Conservation (phyloP, 2,113 vertebrate species). For the Callochromis pleurospilus region DNA sequence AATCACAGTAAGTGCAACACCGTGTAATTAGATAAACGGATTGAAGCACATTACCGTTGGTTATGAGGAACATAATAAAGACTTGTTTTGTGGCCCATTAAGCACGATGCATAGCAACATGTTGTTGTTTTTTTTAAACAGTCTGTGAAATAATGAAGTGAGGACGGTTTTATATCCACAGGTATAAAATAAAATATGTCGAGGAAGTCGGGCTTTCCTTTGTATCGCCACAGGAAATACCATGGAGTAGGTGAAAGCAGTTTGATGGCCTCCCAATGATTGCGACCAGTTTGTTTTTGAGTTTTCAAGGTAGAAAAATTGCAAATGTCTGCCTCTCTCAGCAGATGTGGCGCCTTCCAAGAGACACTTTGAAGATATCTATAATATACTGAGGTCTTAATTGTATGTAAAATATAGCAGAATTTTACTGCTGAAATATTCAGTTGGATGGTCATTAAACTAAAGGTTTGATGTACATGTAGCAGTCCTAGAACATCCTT, state of each 20-base stretch:
- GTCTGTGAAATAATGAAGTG: neutral
- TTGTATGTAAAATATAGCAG: neutral
- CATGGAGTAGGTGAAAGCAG: neutral
- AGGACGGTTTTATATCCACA: neutral
- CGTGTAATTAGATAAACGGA: neutral
- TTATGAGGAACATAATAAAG: neutral
- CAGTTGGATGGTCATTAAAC: neutral
- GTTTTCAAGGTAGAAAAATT: neutral
- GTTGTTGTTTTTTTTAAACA: neutral
- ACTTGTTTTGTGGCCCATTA: neutral
- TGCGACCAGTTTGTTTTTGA: neutral
- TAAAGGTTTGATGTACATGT: neutral
- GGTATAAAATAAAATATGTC: neutral
- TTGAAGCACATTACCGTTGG: neutral
- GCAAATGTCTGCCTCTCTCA: neutral
- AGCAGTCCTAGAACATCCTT: neutral
- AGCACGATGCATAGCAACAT: neutral
- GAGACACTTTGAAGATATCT: neutral
- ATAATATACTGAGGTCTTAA: rapidly evolving
- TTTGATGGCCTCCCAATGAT: neutral
- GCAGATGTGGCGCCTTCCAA: neutral
- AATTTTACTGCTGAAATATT: neutral
- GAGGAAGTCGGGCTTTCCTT: constrained; percentile 9
- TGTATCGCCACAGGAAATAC: constrained; percentile 18
- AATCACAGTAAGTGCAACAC: neutral